Conservation (phyloP, 2,888 invertebrate species). For the Aporophyla lueneburgensis region DNA sequence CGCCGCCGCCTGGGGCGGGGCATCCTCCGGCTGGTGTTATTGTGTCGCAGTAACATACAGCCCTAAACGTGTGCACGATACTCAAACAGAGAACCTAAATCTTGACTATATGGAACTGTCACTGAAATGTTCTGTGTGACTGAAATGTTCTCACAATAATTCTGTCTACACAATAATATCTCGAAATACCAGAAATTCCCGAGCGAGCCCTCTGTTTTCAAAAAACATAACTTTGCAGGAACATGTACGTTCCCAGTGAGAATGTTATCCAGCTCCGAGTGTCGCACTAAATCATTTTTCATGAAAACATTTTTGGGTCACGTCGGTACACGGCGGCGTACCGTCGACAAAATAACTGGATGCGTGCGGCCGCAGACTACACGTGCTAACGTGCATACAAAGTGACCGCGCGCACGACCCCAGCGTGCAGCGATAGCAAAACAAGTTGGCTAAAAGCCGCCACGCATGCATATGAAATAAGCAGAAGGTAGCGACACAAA, state of each 20-base stretch:
- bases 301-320: slow-evolving; percentile 35
- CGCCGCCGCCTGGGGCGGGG: neutral
- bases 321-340: slow-evolving; percentile 20
- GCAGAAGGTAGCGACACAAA: slow-evolving; percentile 22
- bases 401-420: slow-evolving; percentile 18
- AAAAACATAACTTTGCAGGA: slow-evolving; percentile 28
- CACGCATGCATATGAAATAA: slow-evolving; percentile 34
- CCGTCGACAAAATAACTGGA: slow-evolving; percentile 24
- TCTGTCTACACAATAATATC: slow-evolving; percentile 27
- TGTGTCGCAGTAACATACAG: slow-evolving; percentile 14
- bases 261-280: slow-evolving; percentile 26
- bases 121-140: neutral
- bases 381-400: slow-evolving; percentile 30
- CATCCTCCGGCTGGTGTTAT: slow-evolving; percentile 15
- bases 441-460: slow-evolving; percentile 19
- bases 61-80: slow-evolving; percentile 23
- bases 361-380: slow-evolving; percentile 32
- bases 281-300: slow-evolving; percentile 40
- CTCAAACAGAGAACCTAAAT: slow-evolving; percentile 13
- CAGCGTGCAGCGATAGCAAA: slow-evolving; percentile 5
- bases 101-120: neutral
- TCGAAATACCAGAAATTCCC: slow-evolving; percentile 27
- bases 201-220: slow-evolving; percentile 15
- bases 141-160: slow-evolving; percentile 13
- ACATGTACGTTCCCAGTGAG: slow-evolving; percentile 28